These are phyloP conservation scores for Astur gentilis DNA, from an alignment of 2,113 vertebrate species.

Conservation along the genomic window DNA sequence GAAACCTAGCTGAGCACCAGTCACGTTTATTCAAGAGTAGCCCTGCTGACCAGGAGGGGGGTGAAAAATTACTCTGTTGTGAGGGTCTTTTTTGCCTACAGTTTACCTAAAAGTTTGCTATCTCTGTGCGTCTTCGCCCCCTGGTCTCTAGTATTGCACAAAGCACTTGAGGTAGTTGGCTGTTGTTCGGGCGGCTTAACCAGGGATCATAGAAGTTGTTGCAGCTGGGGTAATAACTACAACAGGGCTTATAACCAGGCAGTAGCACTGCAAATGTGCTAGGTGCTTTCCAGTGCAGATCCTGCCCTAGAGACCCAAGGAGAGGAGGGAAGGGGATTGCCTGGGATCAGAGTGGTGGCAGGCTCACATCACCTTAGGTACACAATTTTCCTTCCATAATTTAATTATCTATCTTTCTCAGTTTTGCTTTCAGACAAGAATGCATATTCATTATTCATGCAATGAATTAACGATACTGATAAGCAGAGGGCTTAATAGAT, in stretches of 20 bases:
- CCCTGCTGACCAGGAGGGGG: background rate
- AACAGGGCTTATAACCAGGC: background rate
- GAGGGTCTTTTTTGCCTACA: background rate
- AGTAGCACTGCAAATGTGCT: background rate
- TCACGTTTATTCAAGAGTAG: background rate
- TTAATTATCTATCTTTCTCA: background rate
- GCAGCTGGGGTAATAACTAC: background rate
- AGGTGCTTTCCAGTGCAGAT: background rate
- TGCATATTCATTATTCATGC: background rate
- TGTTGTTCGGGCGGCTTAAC: background rate
- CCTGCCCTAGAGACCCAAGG: background rate
- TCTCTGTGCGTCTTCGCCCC: rapidly evolving
- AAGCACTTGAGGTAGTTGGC: background rate
- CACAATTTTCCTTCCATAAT: background rate
- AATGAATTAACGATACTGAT: background rate
- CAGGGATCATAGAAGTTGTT: background rate
- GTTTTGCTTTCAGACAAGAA: background rate
- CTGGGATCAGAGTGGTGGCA: background rate
- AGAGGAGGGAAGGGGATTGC: background rate
- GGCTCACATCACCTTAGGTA: background rate
- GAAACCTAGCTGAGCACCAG: background rate
- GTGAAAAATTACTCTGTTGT: background rate
- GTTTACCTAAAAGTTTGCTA: background rate
- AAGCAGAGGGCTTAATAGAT: background rate
- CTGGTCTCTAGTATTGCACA: background rate